Evolutionary conservation across 1,140 invertebrate genomes (phyloP).

Genomic region (Drosophila hydei): DNA sequence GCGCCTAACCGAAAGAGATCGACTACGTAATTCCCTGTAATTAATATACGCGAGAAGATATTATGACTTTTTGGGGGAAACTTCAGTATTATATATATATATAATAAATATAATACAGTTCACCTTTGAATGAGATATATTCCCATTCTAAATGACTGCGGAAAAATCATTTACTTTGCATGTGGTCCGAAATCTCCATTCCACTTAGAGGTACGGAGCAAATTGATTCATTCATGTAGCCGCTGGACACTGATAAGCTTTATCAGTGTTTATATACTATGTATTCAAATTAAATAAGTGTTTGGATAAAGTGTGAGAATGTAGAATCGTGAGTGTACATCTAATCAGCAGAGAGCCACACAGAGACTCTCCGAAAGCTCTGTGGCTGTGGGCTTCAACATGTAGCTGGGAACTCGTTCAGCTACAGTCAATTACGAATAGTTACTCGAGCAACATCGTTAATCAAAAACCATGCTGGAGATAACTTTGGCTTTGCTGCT

Average conservation of each 20-base stretch:
- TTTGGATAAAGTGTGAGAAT: background rate
- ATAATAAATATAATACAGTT: too few species aligned
- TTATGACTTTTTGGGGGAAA: too few species aligned
- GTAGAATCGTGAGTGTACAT: background rate
- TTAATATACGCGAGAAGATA: too few species aligned
- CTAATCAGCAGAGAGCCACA: constrained; percentile 6
- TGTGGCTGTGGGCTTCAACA: background rate
- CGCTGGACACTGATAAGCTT: constrained; percentile 1
- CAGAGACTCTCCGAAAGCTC: constrained; percentile 12
- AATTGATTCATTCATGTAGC: background rate
- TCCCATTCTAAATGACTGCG: too few species aligned
- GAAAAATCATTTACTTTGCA: too few species aligned
- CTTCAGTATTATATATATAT: too few species aligned
- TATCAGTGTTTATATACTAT: background rate
- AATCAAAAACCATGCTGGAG: constrained; percentile 36
- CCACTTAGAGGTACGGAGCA: background rate
- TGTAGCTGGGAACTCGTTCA: background rate
- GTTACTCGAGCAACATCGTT: constrained; percentile 2
- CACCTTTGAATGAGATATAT: too few species aligned
- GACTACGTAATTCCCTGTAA: background rate
- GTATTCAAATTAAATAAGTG: background rate
- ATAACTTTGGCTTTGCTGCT: constrained; percentile 49
- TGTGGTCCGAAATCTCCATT: too few species aligned
- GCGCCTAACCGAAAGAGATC: background rate
- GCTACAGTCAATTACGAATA: constrained; percentile 7